phyloP scores from a whole-genome alignment of 2,113 vertebrate genomes.

The Irena cyanogastra region DNA sequence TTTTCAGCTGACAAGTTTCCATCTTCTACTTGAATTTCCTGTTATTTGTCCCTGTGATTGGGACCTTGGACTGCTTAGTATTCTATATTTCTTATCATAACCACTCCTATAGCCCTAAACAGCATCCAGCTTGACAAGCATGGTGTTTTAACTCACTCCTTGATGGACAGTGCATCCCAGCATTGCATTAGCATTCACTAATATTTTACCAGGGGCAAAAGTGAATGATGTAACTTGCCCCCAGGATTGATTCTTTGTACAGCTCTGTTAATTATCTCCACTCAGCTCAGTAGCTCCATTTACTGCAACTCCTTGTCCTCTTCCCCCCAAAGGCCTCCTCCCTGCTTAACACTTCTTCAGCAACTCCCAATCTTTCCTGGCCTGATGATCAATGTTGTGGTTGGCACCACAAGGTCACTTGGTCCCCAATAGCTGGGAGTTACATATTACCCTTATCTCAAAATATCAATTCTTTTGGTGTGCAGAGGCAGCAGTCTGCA shows the following conservation, averaged over 20 bases:
- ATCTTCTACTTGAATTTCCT: background rate
- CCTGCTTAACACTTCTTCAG: background rate
- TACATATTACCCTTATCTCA: background rate
- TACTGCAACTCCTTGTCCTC: background rate
- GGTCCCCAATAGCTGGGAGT: background rate
- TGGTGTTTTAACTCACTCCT: background rate
- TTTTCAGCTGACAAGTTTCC: background rate
- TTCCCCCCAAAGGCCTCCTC: background rate
- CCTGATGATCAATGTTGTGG: background rate
- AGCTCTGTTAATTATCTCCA: background rate
- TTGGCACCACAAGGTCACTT: background rate
- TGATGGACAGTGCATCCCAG: background rate
- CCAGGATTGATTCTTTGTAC: background rate
- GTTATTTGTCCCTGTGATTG: background rate
- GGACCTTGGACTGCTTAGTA: background rate
- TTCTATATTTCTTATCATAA: background rate
- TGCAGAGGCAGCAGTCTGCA: background rate
- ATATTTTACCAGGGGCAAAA: background rate
- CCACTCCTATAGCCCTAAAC: background rate
- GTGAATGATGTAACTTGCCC: rapidly evolving
- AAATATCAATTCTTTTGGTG: background rate
- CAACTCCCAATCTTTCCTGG: background rate
- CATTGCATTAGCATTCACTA: background rate
- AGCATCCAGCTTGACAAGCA: background rate
- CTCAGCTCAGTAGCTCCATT: background rate